A percentile compares a stretch with the other conserved stretches of the same genome.
phyloP scores from a whole-genome alignment of 2,113 vertebrate species.

The Chunga burmeisteri region DNA sequence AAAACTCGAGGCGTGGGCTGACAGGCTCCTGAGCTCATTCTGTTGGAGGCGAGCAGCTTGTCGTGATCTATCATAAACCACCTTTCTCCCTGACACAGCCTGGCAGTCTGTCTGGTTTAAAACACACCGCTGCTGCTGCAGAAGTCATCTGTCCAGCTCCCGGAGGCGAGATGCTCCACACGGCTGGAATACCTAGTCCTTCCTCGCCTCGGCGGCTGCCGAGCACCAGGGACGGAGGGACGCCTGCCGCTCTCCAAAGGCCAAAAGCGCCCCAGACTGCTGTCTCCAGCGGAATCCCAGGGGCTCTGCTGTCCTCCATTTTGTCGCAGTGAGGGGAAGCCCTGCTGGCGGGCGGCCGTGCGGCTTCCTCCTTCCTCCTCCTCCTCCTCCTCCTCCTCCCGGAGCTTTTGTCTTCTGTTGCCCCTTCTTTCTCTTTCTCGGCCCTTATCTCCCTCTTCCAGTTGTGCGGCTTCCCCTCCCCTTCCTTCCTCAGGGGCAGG shows the following conservation, averaged over 20 bases:
- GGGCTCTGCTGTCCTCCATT: constrained; percentile 10
- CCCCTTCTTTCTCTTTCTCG: background rate
- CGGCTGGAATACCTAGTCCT: fast-evolving
- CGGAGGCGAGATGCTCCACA: background rate
- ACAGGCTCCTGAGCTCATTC: background rate
- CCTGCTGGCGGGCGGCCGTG: background rate
- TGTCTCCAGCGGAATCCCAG: background rate
- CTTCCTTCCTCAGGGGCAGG: background rate
- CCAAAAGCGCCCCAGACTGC: background rate
- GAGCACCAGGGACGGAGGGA: no score
- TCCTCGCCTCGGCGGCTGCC: background rate
- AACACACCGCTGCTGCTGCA: background rate
- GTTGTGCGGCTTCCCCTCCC: background rate
- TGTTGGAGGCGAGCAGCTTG: background rate
- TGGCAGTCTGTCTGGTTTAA: no score
- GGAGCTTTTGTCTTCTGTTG: background rate
- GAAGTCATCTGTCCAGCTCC: background rate
- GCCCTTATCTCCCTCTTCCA: background rate
- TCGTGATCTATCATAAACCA: background rate
- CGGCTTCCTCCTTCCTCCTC: background rate
- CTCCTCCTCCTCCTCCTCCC: background rate
- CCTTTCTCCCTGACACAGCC: background rate
- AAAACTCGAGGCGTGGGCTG: background rate
- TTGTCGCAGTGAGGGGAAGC: background rate
- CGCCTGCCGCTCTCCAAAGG: background rate